Base-by-base conservation (phyloP, 2,888 invertebrate genomes). In the Cantharis lateralis region DNA sequence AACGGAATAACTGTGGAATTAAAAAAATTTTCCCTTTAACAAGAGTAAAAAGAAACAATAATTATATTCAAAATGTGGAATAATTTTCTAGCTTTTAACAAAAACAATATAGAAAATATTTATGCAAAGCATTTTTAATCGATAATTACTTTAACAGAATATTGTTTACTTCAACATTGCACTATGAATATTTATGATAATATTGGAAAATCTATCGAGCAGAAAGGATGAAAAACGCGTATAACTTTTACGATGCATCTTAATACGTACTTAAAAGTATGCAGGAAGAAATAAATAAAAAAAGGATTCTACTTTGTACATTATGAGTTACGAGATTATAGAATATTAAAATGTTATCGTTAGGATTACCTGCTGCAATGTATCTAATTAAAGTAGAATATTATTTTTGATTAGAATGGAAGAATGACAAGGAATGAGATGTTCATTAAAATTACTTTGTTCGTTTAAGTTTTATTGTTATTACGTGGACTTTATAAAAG, bases 381-480 rank as follows among this genome's bases (percentile, higher is more conserved):
- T 48, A 48, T 13, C 48, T 48, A 48, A 48, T n/a, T 48, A n/a
- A 48, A 48, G 48, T n/a, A 48, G 48, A 48, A 48, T 48, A 48
- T 48, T 48, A 48, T 48, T 48, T 48, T 48, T 48, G 48, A 48
- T 48, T 48, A 48, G 48, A 48, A 48, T n/a, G n/a, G 48, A n/a
- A 48, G 48, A 48, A 48, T 9, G 48, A 48, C 48, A 48, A 48
- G 69, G 70, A 77, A 76, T 28, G 48, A 78, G 13, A 70, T 70
- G 79, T 80, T 80, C 78, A 80, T 80, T 76, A 75, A 72, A 76
- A 78, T 73, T 79, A 73, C 71, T 76, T 79, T 74, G 74, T 79
- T 78, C 78, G 68, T 76, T 78, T 76, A 79, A 81, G 80, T 81
- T 83, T 82, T 81, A 82, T 81, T 82, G 80, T 79, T 81, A 77